Base-by-base conservation (phyloP, 2,113 vertebrate species). In the Leucoraja erinaceus region DNA sequence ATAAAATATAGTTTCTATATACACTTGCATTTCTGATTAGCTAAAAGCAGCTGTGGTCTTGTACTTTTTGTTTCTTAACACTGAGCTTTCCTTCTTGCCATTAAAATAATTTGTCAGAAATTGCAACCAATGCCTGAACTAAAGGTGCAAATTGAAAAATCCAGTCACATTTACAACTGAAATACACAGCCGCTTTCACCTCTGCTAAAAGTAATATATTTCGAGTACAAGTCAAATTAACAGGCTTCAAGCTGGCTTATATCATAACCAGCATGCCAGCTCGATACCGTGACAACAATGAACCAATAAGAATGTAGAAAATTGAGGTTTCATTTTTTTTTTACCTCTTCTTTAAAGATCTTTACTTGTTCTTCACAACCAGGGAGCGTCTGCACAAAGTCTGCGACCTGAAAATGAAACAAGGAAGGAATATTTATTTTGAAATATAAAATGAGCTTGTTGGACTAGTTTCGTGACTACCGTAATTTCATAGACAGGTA, bases 261-360 rank as follows among this genome's bases (percentile, higher is more conserved):
- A 18, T 66, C 31, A 88, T 12, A 88, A n/a, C 12, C n/a, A 14
- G 12, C n/a, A 33, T n/a, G 12, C 83, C 25, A 16, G 59, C 83
- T 88, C 83, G 61, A 86, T n/a, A 61, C 31, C 12, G 10, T 54
- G 47, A 54, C 22, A 83, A 78, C 18, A 47, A 22, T 59, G 47
- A 84, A 25, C 54, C 54, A 84, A 86, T 61, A 86, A 72, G 5
- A 72, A 14, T 72, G 20, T 2, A 72, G 25, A 7, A 72, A 38
- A 47, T 91, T 33, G 33, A 25, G 68, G 66, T 72, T 91, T 72
- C 33, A 54, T 91, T 91, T 47, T 72, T 70, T 70, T 93, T 94
- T 96, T 94, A 97, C 97, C 96, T 97, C 96, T 8, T 97, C 97
- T 94, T 94, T 96, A 94, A 98, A 97, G 94, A 95, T 96, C 93